Evolutionary conservation across 2,888 invertebrate genomes (phyloP).

Genomic region (Sinohyriopsis cumingii): DNA sequence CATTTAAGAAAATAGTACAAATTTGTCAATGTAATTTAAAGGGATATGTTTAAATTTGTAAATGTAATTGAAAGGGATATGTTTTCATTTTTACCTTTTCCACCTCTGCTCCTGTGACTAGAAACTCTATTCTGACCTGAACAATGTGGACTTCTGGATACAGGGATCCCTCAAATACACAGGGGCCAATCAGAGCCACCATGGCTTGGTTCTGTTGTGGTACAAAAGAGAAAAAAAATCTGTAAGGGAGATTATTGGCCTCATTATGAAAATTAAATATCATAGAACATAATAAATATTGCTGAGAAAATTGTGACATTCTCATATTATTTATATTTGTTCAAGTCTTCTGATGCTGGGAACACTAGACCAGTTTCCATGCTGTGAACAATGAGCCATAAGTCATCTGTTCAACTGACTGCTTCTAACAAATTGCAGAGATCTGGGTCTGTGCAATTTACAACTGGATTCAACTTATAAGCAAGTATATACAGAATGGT

Average conservation of each 20-base stretch:
- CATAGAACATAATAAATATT: too few relatives aligned
- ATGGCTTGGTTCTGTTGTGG: constrained; percentile 63
- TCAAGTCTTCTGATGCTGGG: background rate
- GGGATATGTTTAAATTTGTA: background rate
- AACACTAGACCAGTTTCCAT: background rate
- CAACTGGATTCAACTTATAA: too few relatives aligned
- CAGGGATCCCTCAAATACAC: constrained; percentile 63
- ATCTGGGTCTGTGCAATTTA: too few relatives aligned
- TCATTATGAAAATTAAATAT: too few relatives aligned
- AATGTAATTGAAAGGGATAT: background rate
- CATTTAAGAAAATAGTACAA: too few relatives aligned
- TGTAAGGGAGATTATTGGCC: background rate
- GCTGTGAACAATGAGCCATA: background rate
- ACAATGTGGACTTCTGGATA: constrained; percentile 54
- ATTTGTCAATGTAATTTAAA: too few relatives aligned
- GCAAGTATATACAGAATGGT: too few relatives aligned
- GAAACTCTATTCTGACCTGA: constrained; percentile 60
- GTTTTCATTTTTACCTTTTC: constrained; percentile 44
- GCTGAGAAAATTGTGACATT: too few relatives aligned
- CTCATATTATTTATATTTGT: background rate
- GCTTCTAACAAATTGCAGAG: too few relatives aligned
- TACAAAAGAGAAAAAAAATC: background rate
- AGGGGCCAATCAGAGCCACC: constrained; percentile 62
- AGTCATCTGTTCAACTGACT: background rate
- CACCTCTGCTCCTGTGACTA: constrained; percentile 57